phyloP scores from a whole-genome alignment of 1,140 invertebrate genomes.

The Macrocentrus cingulum region DNA sequence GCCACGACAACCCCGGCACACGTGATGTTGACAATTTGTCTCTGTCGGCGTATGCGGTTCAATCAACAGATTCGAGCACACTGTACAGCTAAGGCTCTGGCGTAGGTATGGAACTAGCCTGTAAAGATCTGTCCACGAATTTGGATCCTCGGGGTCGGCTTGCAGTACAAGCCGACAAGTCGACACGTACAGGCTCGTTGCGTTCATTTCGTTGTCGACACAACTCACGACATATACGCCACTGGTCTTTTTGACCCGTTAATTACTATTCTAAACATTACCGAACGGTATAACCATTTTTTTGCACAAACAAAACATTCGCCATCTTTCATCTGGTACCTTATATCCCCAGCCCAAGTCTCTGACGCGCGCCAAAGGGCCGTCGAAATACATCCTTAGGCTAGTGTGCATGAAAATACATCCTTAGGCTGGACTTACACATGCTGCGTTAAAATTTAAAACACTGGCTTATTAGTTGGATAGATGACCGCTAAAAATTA shows the following conservation, averaged over 20 bases:
- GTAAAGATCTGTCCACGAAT: slow-evolving; percentile 79
- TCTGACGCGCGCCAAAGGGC: too few relatives aligned
- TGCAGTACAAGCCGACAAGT: slow-evolving; percentile 79
- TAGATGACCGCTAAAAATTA: too few relatives aligned
- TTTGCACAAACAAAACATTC: slow-evolving; percentile 50
- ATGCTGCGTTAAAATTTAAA: too few relatives aligned
- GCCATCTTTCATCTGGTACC: slow-evolving; percentile 48
- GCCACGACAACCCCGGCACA: slow-evolving; percentile 79
- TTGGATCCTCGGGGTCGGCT: slow-evolving; percentile 68
- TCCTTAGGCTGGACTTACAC: too few relatives aligned
- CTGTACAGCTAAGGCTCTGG: slow-evolving; percentile 84
- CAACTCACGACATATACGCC: not conserved
- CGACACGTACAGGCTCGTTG: slow-evolving; percentile 80
- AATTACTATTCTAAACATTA: slow-evolving; percentile 27
- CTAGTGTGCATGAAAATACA: too few relatives aligned
- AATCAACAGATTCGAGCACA: slow-evolving; percentile 80
- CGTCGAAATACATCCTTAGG: too few relatives aligned
- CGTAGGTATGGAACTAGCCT: slow-evolving; percentile 80
- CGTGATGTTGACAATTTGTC: slow-evolving; percentile 85
- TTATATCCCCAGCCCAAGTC: too few relatives aligned
- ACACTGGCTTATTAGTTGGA: too few relatives aligned
- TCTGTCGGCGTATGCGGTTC: slow-evolving; percentile 80
- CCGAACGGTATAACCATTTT: slow-evolving; percentile 39
- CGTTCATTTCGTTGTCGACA: slow-evolving; percentile 68
- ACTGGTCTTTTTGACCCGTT: slow-evolving; percentile 3